Conservation (phyloP, 1,140 invertebrate species). For the Dreissena polymorpha region DNA sequence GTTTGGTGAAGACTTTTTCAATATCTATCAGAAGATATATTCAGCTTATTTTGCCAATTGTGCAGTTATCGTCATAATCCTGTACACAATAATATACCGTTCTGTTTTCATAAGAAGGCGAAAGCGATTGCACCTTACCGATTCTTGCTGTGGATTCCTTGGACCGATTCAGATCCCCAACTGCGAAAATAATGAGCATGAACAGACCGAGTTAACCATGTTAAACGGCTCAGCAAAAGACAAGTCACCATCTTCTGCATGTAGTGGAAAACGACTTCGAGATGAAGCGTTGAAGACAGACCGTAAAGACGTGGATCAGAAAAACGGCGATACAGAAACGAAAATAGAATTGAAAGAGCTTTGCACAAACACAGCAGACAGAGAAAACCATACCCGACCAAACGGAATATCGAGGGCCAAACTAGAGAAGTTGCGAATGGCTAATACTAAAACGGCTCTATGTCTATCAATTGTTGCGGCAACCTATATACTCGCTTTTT, state of each 20-base stretch:
- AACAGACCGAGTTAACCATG: constrained; percentile 60
- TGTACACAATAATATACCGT: constrained; percentile 72
- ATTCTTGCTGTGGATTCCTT: constrained; percentile 60
- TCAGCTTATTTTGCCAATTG: constrained; percentile 66
- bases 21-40: constrained; percentile 70
- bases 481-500: constrained; percentile 75
- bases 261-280: neutral
- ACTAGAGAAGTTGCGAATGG: constrained; percentile 67
- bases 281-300: constrained; percentile 34
- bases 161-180: constrained; percentile 9
- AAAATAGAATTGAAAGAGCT: constrained; percentile 52
- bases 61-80: constrained; percentile 68
- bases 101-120: constrained; percentile 68
- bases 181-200: constrained; percentile 43
- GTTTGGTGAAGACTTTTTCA: constrained; percentile 54
- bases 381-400: constrained; percentile 59
- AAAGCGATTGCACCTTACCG: constrained; percentile 50
- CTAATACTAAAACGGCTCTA: constrained; percentile 77
- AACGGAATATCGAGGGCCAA: constrained; percentile 61
- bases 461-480: constrained; percentile 76
- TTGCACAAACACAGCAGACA: constrained; percentile 52
- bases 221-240: constrained; percentile 55
- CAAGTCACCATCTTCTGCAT: constrained; percentile 27
- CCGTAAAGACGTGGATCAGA: constrained; percentile 24
- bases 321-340: constrained; percentile 45